A percentile compares a stretch with the other conserved stretches of the same genome.
Evolutionary conservation across 1,140 invertebrate species (phyloP).

Genomic region (Drosophila auraria): DNA sequence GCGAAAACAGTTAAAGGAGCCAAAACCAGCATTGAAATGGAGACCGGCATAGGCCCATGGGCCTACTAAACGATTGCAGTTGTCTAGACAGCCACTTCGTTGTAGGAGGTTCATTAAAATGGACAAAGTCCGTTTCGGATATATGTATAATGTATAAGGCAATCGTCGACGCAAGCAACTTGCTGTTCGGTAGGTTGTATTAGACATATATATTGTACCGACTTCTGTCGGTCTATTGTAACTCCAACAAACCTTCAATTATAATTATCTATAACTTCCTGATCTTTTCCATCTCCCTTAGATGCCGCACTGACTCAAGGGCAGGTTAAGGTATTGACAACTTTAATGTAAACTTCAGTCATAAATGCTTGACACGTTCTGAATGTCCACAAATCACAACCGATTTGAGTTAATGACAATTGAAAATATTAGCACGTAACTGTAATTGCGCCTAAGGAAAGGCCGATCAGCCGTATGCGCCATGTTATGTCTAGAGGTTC

Average conservation of each 20-base stretch:
- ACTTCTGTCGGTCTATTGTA: background rate
- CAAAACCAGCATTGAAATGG: too few relatives aligned
- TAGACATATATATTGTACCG: background rate
- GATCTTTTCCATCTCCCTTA: too few relatives aligned
- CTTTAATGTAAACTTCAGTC: background rate
- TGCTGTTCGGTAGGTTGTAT: background rate
- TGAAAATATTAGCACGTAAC: slow-evolving; percentile 21
- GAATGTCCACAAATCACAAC: background rate
- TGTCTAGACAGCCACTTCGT: background rate
- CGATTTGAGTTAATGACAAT: background rate
- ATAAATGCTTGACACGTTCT: background rate
- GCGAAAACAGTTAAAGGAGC: background rate
- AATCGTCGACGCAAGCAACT: background rate
- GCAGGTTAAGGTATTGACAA: background rate
- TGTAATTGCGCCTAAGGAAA: background rate
- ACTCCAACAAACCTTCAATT: background rate
- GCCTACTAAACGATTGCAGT: background rate
- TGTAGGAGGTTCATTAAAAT: background rate
- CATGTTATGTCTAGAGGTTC: slow-evolving; percentile 20
- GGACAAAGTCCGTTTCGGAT: background rate
- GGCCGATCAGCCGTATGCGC: slow-evolving; percentile 35
- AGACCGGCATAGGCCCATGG: too few relatives aligned
- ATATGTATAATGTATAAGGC: background rate
- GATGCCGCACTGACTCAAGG: too few relatives aligned
- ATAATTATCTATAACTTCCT: too few relatives aligned